Percentiles rank a stretch among this genome's conserved stretches.
phyloP scores from a whole-genome alignment of 2,113 vertebrate genomes.

The Uropsilus gracilis region DNA sequence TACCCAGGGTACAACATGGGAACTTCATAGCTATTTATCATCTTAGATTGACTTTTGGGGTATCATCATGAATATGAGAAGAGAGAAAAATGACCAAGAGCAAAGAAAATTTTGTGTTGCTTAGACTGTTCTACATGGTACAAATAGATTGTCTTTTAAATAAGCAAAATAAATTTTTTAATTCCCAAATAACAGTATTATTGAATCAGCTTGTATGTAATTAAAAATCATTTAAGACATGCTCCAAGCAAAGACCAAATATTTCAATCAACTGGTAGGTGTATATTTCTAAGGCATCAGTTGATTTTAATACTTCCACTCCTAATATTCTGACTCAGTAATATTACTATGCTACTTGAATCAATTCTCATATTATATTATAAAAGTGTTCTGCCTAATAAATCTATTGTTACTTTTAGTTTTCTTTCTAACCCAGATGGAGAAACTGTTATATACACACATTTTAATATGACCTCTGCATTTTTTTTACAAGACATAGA shows the following conservation, averaged over 20 bases:
- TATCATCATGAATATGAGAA: slow-evolving; percentile 38
- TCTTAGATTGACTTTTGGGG: not conserved
- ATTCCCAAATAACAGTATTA: slow-evolving; percentile 30
- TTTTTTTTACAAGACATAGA: slow-evolving; percentile 65
- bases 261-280: not conserved
- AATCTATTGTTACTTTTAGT: slow-evolving; percentile 45
- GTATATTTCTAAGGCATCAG: not conserved
- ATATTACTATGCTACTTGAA: not conserved
- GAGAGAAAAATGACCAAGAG: slow-evolving; percentile 10
- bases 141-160: not conserved
- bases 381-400: slow-evolving; percentile 17
- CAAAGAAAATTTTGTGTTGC: slow-evolving; percentile 31
- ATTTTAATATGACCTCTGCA: slow-evolving; percentile 49
- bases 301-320: slow-evolving; percentile 24
- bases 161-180: slow-evolving; percentile 11
- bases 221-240: slow-evolving; percentile 38
- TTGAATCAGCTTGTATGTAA: not conserved
- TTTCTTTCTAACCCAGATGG: slow-evolving; percentile 5
- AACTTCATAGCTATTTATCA: not conserved
- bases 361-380: slow-evolving; percentile 6
- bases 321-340: not conserved
- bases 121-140: slow-evolving; percentile 8
- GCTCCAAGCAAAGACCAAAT: not conserved
- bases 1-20: not conserved
- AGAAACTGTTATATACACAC: slow-evolving; percentile 40